Percentiles rank a stretch among this genome's conserved stretches.
phyloP scores from a whole-genome alignment of 1,140 invertebrate species.

The Colletes latitarsis region DNA sequence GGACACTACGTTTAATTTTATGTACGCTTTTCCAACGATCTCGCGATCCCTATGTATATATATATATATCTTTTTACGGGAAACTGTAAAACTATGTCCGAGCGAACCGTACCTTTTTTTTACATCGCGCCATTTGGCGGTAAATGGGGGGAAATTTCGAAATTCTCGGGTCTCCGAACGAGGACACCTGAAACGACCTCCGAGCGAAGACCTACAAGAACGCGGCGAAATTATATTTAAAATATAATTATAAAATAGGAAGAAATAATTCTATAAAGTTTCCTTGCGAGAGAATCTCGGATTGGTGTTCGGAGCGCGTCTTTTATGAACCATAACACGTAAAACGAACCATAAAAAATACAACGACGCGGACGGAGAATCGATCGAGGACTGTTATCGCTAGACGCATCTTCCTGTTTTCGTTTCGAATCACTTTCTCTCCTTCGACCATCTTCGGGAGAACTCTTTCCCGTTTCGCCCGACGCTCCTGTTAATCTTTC shows the following conservation, averaged over 20 bases:
- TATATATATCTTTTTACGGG: not conserved
- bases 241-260: no score
- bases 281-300: no score
- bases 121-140: no score
- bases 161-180: no score
- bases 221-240: no score
- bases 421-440: constrained; percentile 1
- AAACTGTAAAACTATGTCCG: no score
- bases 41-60: not conserved
- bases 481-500: constrained; percentile 14
- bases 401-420: not conserved
- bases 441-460: not conserved
- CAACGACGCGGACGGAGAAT: not conserved
- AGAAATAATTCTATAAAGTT: no score
- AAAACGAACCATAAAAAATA: constrained; percentile 4
- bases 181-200: no score
- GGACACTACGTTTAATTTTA: constrained; percentile 48
- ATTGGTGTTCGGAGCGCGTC: not conserved
- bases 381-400: not conserved
- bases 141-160: no score
- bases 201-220: no score
- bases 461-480: constrained; percentile 16
- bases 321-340: not conserved
- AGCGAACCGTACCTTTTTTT: no score
- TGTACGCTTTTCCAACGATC: not conserved